phyloP scores from a whole-genome alignment of 2,113 vertebrate species.

The Neogobius melanostomus region DNA sequence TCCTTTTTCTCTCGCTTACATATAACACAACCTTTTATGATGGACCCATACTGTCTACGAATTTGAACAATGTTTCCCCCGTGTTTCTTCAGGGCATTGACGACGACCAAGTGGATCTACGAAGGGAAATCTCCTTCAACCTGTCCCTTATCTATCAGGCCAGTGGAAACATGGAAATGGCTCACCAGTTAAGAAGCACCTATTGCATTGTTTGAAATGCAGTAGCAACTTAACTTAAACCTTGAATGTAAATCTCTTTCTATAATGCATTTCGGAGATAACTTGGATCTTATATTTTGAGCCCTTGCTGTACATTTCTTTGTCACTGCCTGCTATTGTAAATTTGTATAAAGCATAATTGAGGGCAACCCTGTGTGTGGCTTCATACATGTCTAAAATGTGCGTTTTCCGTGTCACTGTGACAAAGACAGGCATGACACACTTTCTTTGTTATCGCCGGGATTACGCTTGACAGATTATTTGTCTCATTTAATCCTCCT shows the following conservation, averaged over 20 bases:
- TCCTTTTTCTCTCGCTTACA: no score
- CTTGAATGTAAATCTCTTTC: neutral
- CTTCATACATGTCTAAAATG: neutral
- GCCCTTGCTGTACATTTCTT: neutral
- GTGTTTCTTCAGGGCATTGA: slow-evolving; percentile 83
- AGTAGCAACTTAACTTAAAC: neutral
- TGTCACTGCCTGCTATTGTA: neutral
- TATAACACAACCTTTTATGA: neutral
- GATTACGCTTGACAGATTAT: slow-evolving; percentile 46
- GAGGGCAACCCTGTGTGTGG: neutral
- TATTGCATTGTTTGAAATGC: slow-evolving; percentile 78
- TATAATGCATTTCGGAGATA: no score
- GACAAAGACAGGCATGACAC: neutral
- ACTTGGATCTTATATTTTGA: no score
- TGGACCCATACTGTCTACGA: neutral
- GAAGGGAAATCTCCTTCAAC: slow-evolving; percentile 91
- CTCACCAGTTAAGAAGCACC: slow-evolving; percentile 81
- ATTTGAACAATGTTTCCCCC: neutral
- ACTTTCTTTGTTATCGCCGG: slow-evolving; percentile 34
- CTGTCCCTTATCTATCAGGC: slow-evolving; percentile 92
- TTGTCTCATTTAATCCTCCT: slow-evolving; percentile 27
- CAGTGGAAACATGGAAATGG: slow-evolving; percentile 88
- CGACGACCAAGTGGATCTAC: slow-evolving; percentile 88
- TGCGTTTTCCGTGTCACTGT: neutral
- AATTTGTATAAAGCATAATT: neutral